Conservation (phyloP, 2,888 invertebrate genomes). For the Tachina lurida region DNA sequence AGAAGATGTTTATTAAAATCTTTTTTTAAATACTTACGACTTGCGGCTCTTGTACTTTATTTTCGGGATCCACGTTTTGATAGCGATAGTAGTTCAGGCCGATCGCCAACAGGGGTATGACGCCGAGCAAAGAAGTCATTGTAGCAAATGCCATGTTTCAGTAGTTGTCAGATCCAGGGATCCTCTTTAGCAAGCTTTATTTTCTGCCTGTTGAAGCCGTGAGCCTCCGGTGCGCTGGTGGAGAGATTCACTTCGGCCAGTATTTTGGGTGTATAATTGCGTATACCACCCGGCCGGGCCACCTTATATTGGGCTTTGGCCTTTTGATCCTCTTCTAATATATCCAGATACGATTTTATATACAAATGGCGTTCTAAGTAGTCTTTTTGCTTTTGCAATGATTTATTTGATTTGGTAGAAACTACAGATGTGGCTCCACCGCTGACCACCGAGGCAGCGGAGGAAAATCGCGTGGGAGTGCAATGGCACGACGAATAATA, state of each 20-base stretch:
- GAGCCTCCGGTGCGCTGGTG: constrained; percentile 75
- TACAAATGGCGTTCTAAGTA: constrained; percentile 85
- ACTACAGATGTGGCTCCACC: constrained; percentile 81
- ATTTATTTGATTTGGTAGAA: constrained; percentile 80
- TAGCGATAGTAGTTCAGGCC: constrained; percentile 92
- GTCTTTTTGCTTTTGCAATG: constrained; percentile 81
- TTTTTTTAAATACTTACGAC: constrained; percentile 84
- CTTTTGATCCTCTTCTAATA: constrained; percentile 83
- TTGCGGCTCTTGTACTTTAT: constrained; percentile 88
- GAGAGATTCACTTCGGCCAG: constrained; percentile 82
- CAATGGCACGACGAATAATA: constrained; percentile 81
- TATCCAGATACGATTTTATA: constrained; percentile 84
- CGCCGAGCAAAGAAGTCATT: constrained; percentile 87
- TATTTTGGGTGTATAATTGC: constrained; percentile 89
- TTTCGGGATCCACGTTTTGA: constrained; percentile 92
- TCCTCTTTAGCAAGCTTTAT: constrained; percentile 82
- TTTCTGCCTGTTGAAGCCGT: constrained; percentile 61
- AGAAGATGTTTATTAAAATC: not conserved
- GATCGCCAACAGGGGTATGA: constrained; percentile 91
- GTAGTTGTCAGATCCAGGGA: constrained; percentile 86
- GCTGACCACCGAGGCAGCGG: constrained; percentile 82
- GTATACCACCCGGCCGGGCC: constrained; percentile 86
- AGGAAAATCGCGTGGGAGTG: constrained; percentile 78
- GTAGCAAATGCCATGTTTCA: constrained; percentile 85
- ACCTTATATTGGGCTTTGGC: constrained; percentile 83